phyloP scores from a whole-genome alignment of 1,140 invertebrate species.

The Hesperophylax magnus region DNA sequence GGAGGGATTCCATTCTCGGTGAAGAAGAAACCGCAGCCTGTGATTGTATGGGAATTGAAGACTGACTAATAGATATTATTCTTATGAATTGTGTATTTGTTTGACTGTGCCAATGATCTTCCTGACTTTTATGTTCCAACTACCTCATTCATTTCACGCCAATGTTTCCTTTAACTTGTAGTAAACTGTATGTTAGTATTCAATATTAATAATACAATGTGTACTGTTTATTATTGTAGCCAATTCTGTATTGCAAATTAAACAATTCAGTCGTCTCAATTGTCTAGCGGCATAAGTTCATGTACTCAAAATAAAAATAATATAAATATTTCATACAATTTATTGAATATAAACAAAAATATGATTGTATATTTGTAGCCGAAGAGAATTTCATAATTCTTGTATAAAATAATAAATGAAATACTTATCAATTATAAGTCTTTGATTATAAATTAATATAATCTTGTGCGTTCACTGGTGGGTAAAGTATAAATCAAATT shows the following conservation, averaged over 20 bases:
- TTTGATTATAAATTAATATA: conserved; percentile 35
- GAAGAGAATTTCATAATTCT: conserved; percentile 50
- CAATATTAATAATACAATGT: no score
- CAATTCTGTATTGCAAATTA: no score
- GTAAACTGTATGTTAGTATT: no score
- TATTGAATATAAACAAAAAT: conserved; percentile 54
- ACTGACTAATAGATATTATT: conserved; percentile 55
- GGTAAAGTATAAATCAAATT: neutral
- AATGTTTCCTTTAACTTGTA: no score
- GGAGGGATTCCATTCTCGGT: conserved; percentile 67
- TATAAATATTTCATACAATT: conserved; percentile 44
- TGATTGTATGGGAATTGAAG: conserved; percentile 66
- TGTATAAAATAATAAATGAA: conserved; percentile 36
- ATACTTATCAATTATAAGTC: conserved; percentile 34
- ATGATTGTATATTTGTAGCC: conserved; percentile 41
- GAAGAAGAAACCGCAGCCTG: conserved; percentile 62
- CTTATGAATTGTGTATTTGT: no score
- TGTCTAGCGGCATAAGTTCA: no score
- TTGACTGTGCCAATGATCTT: no score
- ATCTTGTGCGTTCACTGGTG: conserved; percentile 36
- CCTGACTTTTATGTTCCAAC: no score
- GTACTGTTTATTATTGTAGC: no score
- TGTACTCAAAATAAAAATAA: conserved; percentile 22
- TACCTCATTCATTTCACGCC: no score
- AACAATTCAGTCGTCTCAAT: no score